A percentile compares a stretch with the other conserved stretches of the same genome.
phyloP scores from a whole-genome alignment of 2,888 invertebrate genomes.

The Nephrotoma flavescens region DNA sequence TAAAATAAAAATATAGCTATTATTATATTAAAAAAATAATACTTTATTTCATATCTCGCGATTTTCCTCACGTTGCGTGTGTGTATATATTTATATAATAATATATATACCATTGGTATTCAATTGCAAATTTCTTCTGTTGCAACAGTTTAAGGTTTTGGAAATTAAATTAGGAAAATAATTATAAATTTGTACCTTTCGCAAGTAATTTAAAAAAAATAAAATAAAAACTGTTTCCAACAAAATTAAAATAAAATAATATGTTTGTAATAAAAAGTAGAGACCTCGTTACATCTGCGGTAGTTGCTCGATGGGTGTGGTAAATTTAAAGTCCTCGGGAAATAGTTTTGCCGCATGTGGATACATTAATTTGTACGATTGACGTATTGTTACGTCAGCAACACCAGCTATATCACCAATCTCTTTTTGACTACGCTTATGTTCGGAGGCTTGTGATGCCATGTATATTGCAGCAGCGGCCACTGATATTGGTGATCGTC shows the following conservation, averaged over 20 bases:
- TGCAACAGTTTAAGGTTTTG: neutral
- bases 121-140: neutral
- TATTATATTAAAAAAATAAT: neutral
- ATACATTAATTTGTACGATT: constrained; percentile 95
- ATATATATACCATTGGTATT: neutral
- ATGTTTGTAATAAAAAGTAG: neutral
- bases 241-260: neutral
- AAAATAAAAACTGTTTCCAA: neutral
- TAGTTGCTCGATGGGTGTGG: constrained; percentile 84
- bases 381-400: constrained; percentile 94
- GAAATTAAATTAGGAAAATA: neutral
- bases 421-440: constrained; percentile 94
- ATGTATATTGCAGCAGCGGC: constrained; percentile 99
- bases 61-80: neutral
- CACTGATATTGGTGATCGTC: constrained; percentile 95
- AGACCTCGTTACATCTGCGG: constrained; percentile 55
- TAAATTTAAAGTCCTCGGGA: constrained; percentile 92
- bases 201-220: neutral
- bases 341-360: constrained; percentile 85
- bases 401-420: constrained; percentile 98
- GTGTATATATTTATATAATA: neutral
- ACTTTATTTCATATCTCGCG: neutral
- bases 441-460: constrained; percentile 96
- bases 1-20: neutral
- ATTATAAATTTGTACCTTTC: neutral